These are phyloP conservation scores for Cranoglanis bouderius DNA, from an alignment of 2,113 vertebrate species.

Conservation along the genomic window DNA sequence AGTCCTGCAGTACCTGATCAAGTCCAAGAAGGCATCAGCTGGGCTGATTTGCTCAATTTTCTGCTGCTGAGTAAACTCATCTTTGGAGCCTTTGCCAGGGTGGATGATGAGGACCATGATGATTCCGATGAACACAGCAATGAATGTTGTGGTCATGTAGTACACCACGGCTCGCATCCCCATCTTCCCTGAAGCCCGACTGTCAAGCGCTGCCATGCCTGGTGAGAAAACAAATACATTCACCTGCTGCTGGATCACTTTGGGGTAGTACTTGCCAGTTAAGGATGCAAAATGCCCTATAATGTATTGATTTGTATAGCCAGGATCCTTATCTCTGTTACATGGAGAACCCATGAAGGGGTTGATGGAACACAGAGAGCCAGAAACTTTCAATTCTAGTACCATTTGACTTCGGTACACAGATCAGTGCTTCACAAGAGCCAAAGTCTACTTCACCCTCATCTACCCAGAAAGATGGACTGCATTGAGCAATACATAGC, in stretches of 20 bases:
- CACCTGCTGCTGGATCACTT: not conserved
- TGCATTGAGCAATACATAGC: not conserved
- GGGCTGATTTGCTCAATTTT: constrained; percentile 90
- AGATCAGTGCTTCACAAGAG: not conserved
- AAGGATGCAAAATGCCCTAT: not conserved
- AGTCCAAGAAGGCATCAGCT: constrained; percentile 93
- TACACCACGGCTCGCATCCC: constrained; percentile 93
- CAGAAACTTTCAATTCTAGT: not conserved
- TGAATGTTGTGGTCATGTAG: constrained; percentile 96
- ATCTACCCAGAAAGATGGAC: too few species aligned
- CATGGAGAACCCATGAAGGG: not conserved
- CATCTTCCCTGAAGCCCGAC: constrained; percentile 96
- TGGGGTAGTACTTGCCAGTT: too few species aligned
- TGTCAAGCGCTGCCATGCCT: constrained; percentile 97
- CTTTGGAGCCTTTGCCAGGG: constrained; percentile 93
- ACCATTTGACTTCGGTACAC: not conserved
- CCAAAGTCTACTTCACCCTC: not conserved
- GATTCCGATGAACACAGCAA: constrained; percentile 93
- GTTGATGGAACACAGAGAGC: not conserved
- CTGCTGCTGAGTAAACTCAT: constrained; percentile 92
- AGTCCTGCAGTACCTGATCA: constrained; percentile 83
- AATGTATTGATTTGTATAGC: not conserved
- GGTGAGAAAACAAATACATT: not conserved
- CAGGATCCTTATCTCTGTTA: not conserved
- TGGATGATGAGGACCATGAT: constrained; percentile 96